Conservation (phyloP, 1,140 invertebrate genomes). For the Drosophila burlai region DNA sequence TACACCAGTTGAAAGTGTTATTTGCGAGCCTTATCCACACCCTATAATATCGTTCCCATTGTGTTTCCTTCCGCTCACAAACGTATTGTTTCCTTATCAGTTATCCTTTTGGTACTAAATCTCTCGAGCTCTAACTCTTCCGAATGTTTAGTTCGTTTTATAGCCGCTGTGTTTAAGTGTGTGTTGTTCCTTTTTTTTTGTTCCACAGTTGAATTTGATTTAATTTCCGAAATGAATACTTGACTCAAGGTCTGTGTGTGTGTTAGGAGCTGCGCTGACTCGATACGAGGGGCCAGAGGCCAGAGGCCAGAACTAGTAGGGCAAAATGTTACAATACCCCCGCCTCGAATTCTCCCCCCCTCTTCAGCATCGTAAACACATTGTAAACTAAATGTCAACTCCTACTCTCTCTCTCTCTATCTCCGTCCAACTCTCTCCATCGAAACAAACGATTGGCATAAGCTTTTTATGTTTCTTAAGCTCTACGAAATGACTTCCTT, state of each 20-base stretch:
- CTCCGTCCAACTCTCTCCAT: conserved; percentile 3
- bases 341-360: conserved; percentile 1
- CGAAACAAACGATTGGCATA: conserved; percentile 54
- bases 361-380: conserved; percentile 36
- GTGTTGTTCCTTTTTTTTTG: conserved; percentile 2
- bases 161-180: conserved; percentile 50
- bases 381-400: conserved; percentile 55
- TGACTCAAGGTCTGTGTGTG: conserved; percentile 20
- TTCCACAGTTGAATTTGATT: conserved; percentile 27
- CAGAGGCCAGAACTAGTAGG: conserved; percentile 29
- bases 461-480: conserved; percentile 59
- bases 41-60: conserved; percentile 9
- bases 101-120: conserved; percentile 39
- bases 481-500: conserved; percentile 51
- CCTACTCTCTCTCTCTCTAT: conserved; percentile 10
- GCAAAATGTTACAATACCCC: conserved; percentile 7
- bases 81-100: conserved; percentile 13
- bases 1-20: conserved; percentile 59
- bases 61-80: conserved; percentile 12
- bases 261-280: conserved; percentile 41
- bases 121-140: conserved; percentile 34
- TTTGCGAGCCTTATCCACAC: conserved; percentile 43
- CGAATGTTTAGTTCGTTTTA: conserved; percentile 48
- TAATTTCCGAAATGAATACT: conserved; percentile 36
- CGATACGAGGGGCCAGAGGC: conserved; percentile 34